Evolutionary conservation across 2,888 invertebrate species (phyloP), one percentile per base, ranked within the genome.

Genomic region (Calameuta filiformis): DNA sequence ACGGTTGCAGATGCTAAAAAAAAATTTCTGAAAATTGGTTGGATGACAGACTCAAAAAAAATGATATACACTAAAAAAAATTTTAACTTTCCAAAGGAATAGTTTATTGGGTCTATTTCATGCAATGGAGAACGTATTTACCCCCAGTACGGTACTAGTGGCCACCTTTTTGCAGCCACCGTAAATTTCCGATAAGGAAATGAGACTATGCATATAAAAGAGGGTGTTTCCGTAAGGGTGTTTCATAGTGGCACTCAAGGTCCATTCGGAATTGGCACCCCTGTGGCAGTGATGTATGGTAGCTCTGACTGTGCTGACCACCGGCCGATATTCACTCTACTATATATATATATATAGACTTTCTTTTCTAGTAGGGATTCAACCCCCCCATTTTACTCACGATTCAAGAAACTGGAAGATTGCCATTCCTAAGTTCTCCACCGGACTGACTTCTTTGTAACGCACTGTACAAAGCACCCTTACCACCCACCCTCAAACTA

Each of bases 121-220:
- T 56, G 9, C 56, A 23, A 9, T 9, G 56, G 23, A 9, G 23
- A 56, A 56, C 23, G 15, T 23, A 23, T 23, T 23, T 23, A 56
- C 56, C 9, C 23, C 23, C 15, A 23, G 56, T 1, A 56, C 23
- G 9, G 23, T 56, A 56, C 23, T 9, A 23, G 23, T 56, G 56
- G 56, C 23, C 23, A 56, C 23, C 56, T 56, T 56, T 56, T 56
- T 56, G 23, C 56, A 56, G 23, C n/a, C 31, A 35, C 75, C 77
- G 85, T 88, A 84, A 88, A 89, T 87, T 88, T 89, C 87, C 88
- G 86, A 88, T 88, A 89, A 90, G 90, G 91, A 90, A 91, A 91
- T 90, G 88, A 89, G 87, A 85, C 91, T 90, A 91, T 91, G 91
- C 90, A 91, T 91, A 90, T 89, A 88, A 90, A 90, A 88, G 83